Conservation (phyloP, 1,140 invertebrate species). For the Lordiphosa clarofinis region DNA sequence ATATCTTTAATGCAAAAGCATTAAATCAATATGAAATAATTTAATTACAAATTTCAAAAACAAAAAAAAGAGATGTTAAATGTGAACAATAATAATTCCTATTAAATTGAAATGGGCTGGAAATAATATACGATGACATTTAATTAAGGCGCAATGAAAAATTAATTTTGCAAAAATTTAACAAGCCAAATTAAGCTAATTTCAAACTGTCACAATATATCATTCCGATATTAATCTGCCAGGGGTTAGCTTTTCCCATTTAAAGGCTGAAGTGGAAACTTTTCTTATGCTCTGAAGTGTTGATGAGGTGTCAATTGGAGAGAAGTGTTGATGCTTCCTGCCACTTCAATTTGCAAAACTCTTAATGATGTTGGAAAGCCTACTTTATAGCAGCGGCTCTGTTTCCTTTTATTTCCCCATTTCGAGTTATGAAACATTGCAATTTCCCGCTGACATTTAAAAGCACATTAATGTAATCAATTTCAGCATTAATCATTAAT, state of each 20-base stretch:
- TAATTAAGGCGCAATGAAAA: conserved; percentile 32
- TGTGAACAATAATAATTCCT: background rate
- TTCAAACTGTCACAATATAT: too few species aligned
- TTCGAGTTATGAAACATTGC: conserved; percentile 6
- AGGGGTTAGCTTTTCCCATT: too few species aligned
- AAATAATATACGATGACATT: conserved; percentile 30
- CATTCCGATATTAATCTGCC: too few species aligned
- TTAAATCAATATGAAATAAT: conserved; percentile 69
- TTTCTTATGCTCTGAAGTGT: too few species aligned
- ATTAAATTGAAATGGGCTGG: background rate
- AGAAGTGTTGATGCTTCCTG: too few species aligned
- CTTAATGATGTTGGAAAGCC: too few species aligned
- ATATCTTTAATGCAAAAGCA: conserved; percentile 59
- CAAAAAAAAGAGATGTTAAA: background rate
- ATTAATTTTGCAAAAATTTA: conserved; percentile 15
- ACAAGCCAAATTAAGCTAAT: conserved; percentile 39
- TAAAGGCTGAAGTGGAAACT: too few species aligned
- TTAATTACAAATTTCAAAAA: conserved; percentile 46
- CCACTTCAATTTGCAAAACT: too few species aligned
- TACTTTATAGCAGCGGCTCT: background rate
- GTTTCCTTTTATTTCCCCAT: background rate
- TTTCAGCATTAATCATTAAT: conserved; percentile 61
- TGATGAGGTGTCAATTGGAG: too few species aligned
- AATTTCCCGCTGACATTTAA: conserved; percentile 29
- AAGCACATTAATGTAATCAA: conserved; percentile 48